Conservation (phyloP, 2,888 invertebrate species). For the Drosophila phalerata region DNA sequence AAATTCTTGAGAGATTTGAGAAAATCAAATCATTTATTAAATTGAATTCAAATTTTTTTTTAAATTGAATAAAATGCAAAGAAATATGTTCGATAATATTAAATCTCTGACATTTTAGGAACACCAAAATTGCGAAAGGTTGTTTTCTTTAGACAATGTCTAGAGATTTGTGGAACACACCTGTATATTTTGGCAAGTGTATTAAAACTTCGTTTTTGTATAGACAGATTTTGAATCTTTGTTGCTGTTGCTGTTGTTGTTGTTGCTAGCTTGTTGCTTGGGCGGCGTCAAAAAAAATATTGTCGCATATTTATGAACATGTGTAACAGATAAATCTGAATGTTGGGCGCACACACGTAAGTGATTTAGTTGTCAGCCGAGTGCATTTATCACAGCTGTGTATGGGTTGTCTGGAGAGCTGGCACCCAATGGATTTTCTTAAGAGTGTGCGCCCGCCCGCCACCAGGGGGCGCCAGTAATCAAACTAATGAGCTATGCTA, state of each 20-base stretch:
- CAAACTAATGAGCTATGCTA: constrained; percentile 73
- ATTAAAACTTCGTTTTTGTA: constrained; percentile 2
- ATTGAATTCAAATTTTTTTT: too few species aligned
- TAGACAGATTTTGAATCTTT: constrained; percentile 1
- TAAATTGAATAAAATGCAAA: too few species aligned
- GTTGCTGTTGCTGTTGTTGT: constrained; percentile 3
- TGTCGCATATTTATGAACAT: constrained; percentile 83
- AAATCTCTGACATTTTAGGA: too few species aligned
- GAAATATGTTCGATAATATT: too few species aligned
- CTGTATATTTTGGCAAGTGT: too few species aligned
- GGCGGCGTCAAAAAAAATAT: constrained; percentile 65
- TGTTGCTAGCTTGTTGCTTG: constrained; percentile 19
- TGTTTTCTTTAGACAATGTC: too few species aligned
- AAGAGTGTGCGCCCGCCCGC: constrained; percentile 23
- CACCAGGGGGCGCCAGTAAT: constrained; percentile 73
- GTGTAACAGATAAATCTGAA: constrained; percentile 79
- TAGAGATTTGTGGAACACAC: too few species aligned
- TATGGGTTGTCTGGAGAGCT: constrained; percentile 32
- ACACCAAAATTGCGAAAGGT: too few species aligned
- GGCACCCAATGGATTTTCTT: constrained; percentile 19
- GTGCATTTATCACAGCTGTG: constrained; percentile 79
- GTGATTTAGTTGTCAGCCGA: constrained; percentile 82
- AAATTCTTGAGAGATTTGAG: too few species aligned
- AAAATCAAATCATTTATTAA: too few species aligned
- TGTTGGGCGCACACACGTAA: constrained; percentile 64